These are phyloP conservation scores for Nebria ingens DNA, from an alignment of 1,140 invertebrate genomes.

Conservation along the genomic window DNA sequence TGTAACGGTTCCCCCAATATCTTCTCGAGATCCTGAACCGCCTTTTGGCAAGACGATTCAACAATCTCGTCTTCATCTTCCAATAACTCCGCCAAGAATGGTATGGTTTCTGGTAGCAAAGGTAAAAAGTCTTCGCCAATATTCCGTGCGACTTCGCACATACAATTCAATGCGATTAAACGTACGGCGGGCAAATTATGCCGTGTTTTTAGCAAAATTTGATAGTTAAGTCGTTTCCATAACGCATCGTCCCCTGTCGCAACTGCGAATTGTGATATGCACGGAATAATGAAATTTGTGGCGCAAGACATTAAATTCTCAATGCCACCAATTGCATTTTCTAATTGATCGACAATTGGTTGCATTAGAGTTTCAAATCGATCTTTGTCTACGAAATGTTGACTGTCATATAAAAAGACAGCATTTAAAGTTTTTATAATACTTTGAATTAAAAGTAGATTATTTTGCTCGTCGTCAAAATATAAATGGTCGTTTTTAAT, in stretches of 20 bases:
- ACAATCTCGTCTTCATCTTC: slow-evolving; percentile 73
- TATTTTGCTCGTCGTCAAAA: slow-evolving; percentile 42
- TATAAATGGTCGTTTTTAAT: slow-evolving; percentile 40
- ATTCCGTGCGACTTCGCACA: slow-evolving; percentile 62
- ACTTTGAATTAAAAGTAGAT: slow-evolving; percentile 48
- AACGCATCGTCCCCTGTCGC: slow-evolving; percentile 71
- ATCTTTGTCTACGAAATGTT: slow-evolving; percentile 74
- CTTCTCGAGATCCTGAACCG: slow-evolving; percentile 66
- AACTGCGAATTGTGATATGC: slow-evolving; percentile 70
- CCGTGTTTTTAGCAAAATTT: slow-evolving; percentile 78
- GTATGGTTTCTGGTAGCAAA: slow-evolving; percentile 69
- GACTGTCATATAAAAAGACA: slow-evolving; percentile 72
- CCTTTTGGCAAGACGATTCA: slow-evolving; percentile 61
- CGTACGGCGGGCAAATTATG: slow-evolving; percentile 54
- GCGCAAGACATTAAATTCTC: slow-evolving; percentile 48
- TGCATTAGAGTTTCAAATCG: slow-evolving; percentile 73
- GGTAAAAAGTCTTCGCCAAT: slow-evolving; percentile 73
- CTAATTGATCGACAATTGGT: slow-evolving; percentile 79
- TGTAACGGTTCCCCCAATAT: slow-evolving; percentile 75
- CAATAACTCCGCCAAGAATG: slow-evolving; percentile 70
- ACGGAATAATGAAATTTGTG: slow-evolving; percentile 55
- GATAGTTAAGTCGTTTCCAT: slow-evolving; percentile 83
- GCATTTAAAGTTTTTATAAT: slow-evolving; percentile 63
- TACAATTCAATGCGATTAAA: slow-evolving; percentile 47
- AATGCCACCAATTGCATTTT: slow-evolving; percentile 61